These are phyloP conservation scores for Mola mola DNA, from an alignment of 2,113 vertebrate genomes.

Conservation along the genomic window DNA sequence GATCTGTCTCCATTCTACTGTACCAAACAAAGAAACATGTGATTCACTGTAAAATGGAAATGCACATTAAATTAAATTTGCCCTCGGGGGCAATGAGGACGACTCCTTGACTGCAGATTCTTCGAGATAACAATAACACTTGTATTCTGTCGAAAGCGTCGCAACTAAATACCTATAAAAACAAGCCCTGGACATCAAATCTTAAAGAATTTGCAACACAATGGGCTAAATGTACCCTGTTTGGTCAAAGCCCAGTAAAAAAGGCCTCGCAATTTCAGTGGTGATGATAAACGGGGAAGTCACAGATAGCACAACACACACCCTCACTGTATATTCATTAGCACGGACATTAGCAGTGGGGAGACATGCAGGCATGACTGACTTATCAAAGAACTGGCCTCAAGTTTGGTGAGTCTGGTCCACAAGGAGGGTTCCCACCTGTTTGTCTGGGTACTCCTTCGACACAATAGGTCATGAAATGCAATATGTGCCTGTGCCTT, in stretches of 20 bases:
- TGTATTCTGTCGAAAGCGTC: conserved; percentile 72
- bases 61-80: conserved; percentile 81
- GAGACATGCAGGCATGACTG: conserved; percentile 83
- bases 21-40: conserved; percentile 78
- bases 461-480: conserved; percentile 81
- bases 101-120: conserved; percentile 67
- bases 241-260: conserved; percentile 74
- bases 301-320: no score
- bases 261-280: conserved; percentile 73
- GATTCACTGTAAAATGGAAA: conserved; percentile 81
- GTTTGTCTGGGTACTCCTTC: conserved; percentile 81
- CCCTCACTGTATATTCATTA: conserved; percentile 71
- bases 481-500: conserved; percentile 72
- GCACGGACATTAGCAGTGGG: conserved; percentile 66
- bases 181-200: conserved; percentile 73
- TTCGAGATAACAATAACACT: conserved; percentile 66
- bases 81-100: conserved; percentile 59
- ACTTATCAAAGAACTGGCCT: conserved; percentile 83
- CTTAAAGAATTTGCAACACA: conserved; percentile 77
- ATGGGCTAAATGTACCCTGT: conserved; percentile 71
- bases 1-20: conserved; percentile 83
- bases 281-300: conserved; percentile 75
- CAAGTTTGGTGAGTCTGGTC: conserved; percentile 75
- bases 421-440: conserved; percentile 88
- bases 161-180: conserved; percentile 72